Base-by-base conservation (phyloP, 2,888 invertebrate genomes). In the Napeogenes inachia region DNA sequence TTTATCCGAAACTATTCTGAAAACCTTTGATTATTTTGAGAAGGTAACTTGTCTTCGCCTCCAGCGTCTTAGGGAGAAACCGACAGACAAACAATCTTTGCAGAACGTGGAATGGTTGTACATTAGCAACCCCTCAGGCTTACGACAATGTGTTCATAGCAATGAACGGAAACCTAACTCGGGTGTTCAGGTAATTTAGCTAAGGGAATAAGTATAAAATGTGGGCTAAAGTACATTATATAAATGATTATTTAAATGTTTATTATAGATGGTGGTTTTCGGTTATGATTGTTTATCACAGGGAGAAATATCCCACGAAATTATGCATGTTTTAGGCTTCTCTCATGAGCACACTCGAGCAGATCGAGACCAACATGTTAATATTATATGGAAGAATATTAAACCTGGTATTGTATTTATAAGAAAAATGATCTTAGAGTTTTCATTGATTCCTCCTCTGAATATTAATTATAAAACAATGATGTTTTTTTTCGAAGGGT, bases 321-420 rank as follows among this genome's bases (percentile, higher is more conserved):
- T 96, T 66, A 95, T 96, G 95, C 96, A 96, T 72, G 93, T 94
- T 0, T 81, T 94, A 21, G 96, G 96, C 0, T 96, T 95, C 77
- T 84, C 95, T 8, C 96, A 96, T 73, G 96, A 96, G 72, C 96
- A 96, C 77, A 94, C 93, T 63, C 91, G 96, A 54, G 91, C 92
- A 63, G 95, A 96, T 70, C 89, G 96, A 38, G 95, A 96, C 73
- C 85, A 91, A 21, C 92, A 89, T 77, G 92, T 94, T 45, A 85
- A 87, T 4, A 92, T 96, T 46, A 78, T 92, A 53, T 95, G 94
- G 92, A 81, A 92, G 3, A 96, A 96, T 74, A 94, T 96, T 60
- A 91, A 92, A 77, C 83, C 91, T 56, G 93, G 94, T 93, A 78
- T 21, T 21, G 21, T 21, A 21, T 21, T 21, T 21, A 21, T 21